Base-by-base conservation (phyloP, 2,113 vertebrate genomes). In the Tautogolabrus adspersus region DNA sequence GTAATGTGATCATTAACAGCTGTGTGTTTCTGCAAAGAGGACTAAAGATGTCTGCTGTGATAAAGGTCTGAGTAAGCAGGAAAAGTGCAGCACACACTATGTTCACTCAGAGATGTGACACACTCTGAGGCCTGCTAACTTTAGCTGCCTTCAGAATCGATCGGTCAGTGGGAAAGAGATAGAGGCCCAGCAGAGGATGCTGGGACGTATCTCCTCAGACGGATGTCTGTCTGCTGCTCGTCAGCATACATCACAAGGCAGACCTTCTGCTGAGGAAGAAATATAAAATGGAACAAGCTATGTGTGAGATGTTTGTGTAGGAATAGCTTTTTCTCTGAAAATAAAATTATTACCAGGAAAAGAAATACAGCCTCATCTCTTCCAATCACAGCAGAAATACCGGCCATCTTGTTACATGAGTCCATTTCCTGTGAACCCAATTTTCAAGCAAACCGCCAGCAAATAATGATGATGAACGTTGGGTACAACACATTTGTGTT, bases 191-290 rank as follows among this genome's bases (percentile, higher is more conserved):
- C 58, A 19, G 60, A 75, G 66, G 65, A 66, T 16, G 73, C 74
- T 44, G 59, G 7, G 59, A 66, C 18, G 85, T 37, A 74, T 77
- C 79, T 49, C 93, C 61, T 85, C 84, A 1, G 72, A 69, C 0
- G 8, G 89, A 66, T 92, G 92, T 80, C 88, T 91, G 80, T 88
- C 89, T 10, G 86, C 79, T 23, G 90, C 94, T 81, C 1, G 8
- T 79, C 80, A 69, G 75, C 61, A 66, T 80, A 56, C 34, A 9
- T 47, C 46, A 79, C 57, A 51, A 59, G 67, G 63, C 44, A 72
- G 63, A 66, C 10, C 66, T 74, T 66, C 79, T 65, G 83, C 44
- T 62, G 64, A 75, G 60, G 79, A 57, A 26, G 77, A 66, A 68
- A 57, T n/a, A n/a, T n/a, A n/a, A 63, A 40, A 55, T 16, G 47